phyloP scores from a whole-genome alignment of 2,797 vertebrate genomes.

The Oreochromis mossambicus region DNA sequence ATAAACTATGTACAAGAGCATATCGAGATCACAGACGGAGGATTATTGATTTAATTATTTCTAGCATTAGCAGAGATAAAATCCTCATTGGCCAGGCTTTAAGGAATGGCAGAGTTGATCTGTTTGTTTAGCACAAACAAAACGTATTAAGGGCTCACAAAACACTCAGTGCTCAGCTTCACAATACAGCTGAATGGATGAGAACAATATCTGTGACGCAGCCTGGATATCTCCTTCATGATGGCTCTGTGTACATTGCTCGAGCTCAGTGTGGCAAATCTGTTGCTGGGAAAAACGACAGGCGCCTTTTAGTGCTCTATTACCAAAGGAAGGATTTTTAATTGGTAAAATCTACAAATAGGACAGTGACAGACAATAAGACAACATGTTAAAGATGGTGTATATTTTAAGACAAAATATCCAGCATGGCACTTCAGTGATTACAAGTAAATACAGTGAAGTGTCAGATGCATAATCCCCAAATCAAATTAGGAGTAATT shows the following conservation, averaged over 20 bases:
- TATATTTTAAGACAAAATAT: neutral
- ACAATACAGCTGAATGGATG: neutral
- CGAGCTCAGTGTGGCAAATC: neutral
- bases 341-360: neutral
- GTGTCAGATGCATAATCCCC: neutral
- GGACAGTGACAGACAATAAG: neutral
- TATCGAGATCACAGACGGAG: slow-evolving; percentile 22
- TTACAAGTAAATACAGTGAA: neutral
- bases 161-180: neutral
- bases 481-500: slow-evolving; percentile 32
- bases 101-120: neutral
- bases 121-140: slow-evolving; percentile 35
- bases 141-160: neutral
- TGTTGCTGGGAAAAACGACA: fast-evolving
- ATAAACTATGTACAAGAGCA: slow-evolving; percentile 22
- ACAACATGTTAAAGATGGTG: neutral
- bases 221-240: neutral
- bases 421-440: neutral
- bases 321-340: neutral
- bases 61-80: slow-evolving; percentile 35
- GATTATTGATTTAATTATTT: slow-evolving; percentile 56
- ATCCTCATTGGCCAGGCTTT: neutral
- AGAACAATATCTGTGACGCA: neutral
- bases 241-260: neutral
- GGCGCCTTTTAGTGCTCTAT: neutral